phyloP scores from a whole-genome alignment of 2,113 vertebrate species.

The Plectropomus leopardus region DNA sequence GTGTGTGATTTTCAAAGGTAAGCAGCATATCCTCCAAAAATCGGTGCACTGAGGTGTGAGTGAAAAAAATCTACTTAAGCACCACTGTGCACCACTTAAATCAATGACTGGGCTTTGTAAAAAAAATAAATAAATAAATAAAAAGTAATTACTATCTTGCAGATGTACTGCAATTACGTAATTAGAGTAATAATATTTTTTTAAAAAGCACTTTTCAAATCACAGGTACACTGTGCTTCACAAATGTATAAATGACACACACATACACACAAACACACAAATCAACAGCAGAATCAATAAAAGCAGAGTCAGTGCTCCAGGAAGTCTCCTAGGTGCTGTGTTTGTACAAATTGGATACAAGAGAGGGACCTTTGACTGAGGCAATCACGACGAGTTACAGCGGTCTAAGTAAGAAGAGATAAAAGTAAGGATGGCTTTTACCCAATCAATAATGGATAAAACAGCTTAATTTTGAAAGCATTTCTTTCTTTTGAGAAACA shows the following conservation, averaged over 20 bases:
- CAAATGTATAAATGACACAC: not conserved
- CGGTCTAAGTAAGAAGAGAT: constrained; percentile 12
- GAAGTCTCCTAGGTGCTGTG: constrained; percentile 46
- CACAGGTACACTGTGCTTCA: not conserved
- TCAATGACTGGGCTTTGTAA: not conserved
- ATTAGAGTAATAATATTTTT: constrained; percentile 38
- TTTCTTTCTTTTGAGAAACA: not conserved
- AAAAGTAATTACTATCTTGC: constrained; percentile 13
- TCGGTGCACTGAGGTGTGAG: not conserved
- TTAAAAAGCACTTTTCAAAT: not conserved
- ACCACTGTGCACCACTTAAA: constrained; percentile 15
- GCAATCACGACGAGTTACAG: constrained; percentile 4
- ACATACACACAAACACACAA: not conserved
- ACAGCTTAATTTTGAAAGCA: constrained; percentile 7
- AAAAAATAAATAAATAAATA: no score
- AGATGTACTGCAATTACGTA: constrained; percentile 24
- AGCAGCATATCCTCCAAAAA: not conserved
- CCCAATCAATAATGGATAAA: constrained; percentile 32
- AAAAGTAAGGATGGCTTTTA: constrained; percentile 32
- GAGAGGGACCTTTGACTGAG: constrained; percentile 40
- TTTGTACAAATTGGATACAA: constrained; percentile 56
- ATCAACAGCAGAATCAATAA: constrained; percentile 61
- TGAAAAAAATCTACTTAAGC: constrained; percentile 28
- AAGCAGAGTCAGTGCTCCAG: constrained; percentile 38
- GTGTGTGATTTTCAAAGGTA: constrained; percentile 10